Evolutionary conservation across 2,113 vertebrate genomes (phyloP).

Genomic region (Haemorhous mexicanus): DNA sequence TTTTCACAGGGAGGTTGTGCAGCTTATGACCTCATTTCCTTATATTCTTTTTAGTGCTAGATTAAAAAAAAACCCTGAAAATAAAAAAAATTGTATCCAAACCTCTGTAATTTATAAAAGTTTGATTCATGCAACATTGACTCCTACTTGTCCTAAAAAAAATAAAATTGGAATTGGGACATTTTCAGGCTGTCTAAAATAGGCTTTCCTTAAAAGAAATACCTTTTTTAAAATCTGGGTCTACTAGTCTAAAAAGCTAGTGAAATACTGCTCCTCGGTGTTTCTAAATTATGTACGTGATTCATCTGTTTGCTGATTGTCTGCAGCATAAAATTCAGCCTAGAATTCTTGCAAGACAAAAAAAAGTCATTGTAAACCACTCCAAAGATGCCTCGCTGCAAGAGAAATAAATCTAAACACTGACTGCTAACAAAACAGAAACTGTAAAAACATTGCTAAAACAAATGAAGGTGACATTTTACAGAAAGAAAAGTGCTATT

Average conservation of each 20-base stretch:
- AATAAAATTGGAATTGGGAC: not conserved
- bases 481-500: not conserved
- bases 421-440: not conserved
- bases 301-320: not conserved
- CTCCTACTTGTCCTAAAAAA: not conserved
- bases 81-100: conserved; percentile 14
- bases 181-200: not conserved
- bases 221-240: accelerated
- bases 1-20: not conserved
- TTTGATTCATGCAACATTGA: conserved; percentile 5
- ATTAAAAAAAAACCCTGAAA: conserved; percentile 30
- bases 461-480: not conserved
- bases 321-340: not conserved
- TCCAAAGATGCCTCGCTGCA: not conserved
- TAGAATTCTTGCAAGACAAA: not conserved
- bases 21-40: conserved; percentile 44
- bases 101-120: conserved; percentile 22
- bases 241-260: not conserved
- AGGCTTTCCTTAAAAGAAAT: not conserved
- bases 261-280: not conserved
- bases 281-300: not conserved
- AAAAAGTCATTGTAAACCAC: not conserved
- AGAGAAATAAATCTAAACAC: not conserved
- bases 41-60: conserved; percentile 39
- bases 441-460: not conserved